Base-by-base conservation (phyloP, 1,140 invertebrate species). In the Pomacea maculata region DNA sequence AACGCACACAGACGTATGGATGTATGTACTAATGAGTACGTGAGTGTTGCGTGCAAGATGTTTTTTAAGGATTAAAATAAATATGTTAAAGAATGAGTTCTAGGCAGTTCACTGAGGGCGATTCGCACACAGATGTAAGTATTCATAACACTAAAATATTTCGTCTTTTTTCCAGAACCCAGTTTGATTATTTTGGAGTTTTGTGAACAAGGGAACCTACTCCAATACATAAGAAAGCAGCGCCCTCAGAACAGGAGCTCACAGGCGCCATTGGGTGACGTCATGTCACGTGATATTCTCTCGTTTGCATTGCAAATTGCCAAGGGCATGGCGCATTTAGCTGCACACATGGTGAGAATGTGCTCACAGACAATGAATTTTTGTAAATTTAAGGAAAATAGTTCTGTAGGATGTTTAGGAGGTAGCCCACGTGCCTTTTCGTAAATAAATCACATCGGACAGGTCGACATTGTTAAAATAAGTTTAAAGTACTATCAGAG, bases 121-220 rank as follows among this genome's bases (percentile, higher is more conserved):
- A n/a, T 17, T 5, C 2, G 6, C 21, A 34, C 21, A 19, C n/a
- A 65, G 2, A 65, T 4, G 17, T 65, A 19, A 1, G 2, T 65
- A 4, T 65, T 2, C 17, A 65, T 65, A n/a, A 17, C n/a, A 17
- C 1, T 3, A 65, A 65, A n/a, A n/a, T 70, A 25, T 54, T 80
- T 64, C 52, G 79, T 29, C 68, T 68, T 76, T 8, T 65, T 52
- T 75, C 78, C 77, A 88, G 87, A 87, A 73, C 87, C 87, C 0
- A 64, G 85, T n/a, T 82, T 86, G 7, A 87, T 89, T 61, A 84
- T 89, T 17, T 81, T 89, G 85, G 88, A 89, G 83, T 88, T 86
- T 75, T 85, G 87, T 14, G 76, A 84, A 17, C 76, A 84, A n/a
- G 87, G 87, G 12, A 86, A 87, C 80, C 80, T 89, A 21, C 82